Evolutionary conservation across 1,140 invertebrate species (phyloP).

Genomic region (Lerema accius): DNA sequence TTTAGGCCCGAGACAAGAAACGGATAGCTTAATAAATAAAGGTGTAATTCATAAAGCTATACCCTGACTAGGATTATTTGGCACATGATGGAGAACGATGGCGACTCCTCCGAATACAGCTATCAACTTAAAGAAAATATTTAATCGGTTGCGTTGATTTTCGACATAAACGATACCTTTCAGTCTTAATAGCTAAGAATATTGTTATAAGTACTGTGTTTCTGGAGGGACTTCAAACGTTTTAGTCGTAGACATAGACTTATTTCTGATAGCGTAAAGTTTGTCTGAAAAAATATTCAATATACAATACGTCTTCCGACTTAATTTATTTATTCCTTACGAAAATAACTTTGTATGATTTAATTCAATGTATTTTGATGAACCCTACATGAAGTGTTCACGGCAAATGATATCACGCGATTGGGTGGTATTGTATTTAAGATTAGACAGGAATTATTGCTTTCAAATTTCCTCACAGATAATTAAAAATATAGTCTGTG

Average conservation of each 20-base stretch:
- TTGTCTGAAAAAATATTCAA: conserved; percentile 66
- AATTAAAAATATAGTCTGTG: no score
- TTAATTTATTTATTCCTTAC: conserved; percentile 53
- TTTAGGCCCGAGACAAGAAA: background rate
- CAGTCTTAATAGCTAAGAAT: conserved; percentile 78
- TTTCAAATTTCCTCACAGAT: no score
- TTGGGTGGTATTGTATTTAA: no score
- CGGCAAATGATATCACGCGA: conserved; percentile 26
- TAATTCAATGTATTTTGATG: conserved; percentile 41
- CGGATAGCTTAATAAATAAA: conserved; percentile 42
- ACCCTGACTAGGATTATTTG: conserved; percentile 69
- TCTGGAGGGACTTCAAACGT: conserved; percentile 74
- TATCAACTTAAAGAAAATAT: conserved; percentile 31
- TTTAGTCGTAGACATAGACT: conserved; percentile 55
- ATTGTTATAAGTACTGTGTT: conserved; percentile 65
- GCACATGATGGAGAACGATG: conserved; percentile 57
- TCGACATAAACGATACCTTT: conserved; percentile 52
- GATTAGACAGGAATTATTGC: no score
- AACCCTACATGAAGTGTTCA: conserved; percentile 19
- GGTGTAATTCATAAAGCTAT: conserved; percentile 51
- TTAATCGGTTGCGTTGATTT: conserved; percentile 37
- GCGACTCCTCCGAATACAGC: conserved; percentile 6
- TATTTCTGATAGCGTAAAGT: conserved; percentile 56
- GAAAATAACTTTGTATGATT: conserved; percentile 60
- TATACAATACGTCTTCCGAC: conserved; percentile 49